Base-by-base conservation (phyloP, 2,113 vertebrate genomes). In the Eleginops maclovinus region DNA sequence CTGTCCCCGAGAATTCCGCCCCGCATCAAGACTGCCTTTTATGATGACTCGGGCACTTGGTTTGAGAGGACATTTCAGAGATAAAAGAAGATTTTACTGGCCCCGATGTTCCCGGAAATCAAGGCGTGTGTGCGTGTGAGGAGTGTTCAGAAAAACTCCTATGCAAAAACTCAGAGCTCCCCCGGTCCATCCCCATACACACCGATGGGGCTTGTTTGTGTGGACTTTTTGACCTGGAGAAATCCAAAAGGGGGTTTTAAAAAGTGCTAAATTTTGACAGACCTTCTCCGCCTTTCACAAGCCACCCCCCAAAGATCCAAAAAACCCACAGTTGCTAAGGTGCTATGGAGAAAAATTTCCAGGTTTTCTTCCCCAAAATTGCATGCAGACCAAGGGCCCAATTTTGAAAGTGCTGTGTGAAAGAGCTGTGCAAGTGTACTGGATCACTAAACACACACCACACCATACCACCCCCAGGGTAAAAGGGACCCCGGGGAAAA, bases 121-220 rank as follows among this genome's bases (percentile, higher is more conserved):
- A 83, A 83, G 65, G 31, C 55, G 0, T 73, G 75, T n/a, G n/a
- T n/a, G n/a, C n/a, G 75, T 78, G 75, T n/a, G 63, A 83, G n/a
- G 41, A 74, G 21, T 78, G 75, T 63, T 75, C 10, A 65, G 66
- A 43, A 84, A 79, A 17, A 80, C 59, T 0, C 72, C 53, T 2
- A 65, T 76, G 13, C 24, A 51, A 47, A 60, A 61, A 0, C 0
- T 54, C 4, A 76, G 40, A 10, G 76, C 59, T 15, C 76, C 64
- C 13, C 16, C 69, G 13, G 62, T 58, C 49, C 62, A 62, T 13
- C 67, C 73, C 4, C 70, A 79, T 46, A 75, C 19, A n/a, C 46
- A 2, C 76, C 71, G 10, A 60, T 79, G 65, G 59, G 71, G 22
- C 70, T 78, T 0, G 54, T 63, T 0, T 69, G 70, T 41, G 41